Base-by-base conservation (phyloP, 2,113 vertebrate genomes). In the Albula glossodonta region DNA sequence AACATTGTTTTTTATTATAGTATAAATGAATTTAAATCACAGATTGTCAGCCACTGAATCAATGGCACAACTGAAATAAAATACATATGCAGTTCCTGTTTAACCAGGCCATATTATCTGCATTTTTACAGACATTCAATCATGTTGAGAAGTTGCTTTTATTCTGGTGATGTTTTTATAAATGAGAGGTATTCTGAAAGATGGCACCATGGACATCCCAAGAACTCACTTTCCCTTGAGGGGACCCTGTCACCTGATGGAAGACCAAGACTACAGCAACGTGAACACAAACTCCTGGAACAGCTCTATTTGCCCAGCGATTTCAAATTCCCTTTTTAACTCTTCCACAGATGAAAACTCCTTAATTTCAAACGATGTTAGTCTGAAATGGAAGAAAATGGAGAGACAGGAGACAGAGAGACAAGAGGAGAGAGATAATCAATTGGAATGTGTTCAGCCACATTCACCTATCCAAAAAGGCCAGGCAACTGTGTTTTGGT, bases 341-440 rank as follows among this genome's bases (percentile, higher is more conserved):
- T 95, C 95, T 82, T 94, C 93, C 77, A 87, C 63, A 7, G 93
- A 91, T 87, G 94, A 94, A 93, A 92, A 95, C 90, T 96, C 95
- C 93, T 94, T 96, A 89, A 97, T 95, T 95, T 97, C 95, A 92
- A 97, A 97, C 0, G 57, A 88, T 89, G 94, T 88, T 90, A 97
- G 95, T 93, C 96, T 97, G 90, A 78, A 84, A 41, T 41, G 31
- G 31, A 41, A 41, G 31, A 41, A 41, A 41, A 41, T 41, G 31
- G 1, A 92, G 91, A n/a, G 12, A 50, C 51, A 53, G 51, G 48
- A 84, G 53, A 50, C n/a, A 70, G 53, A 84, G 6, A 60, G 25
- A 51, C 48, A 7, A 1, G 74, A 6, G 51, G 41, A 8, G 57
- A 6, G 19, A 84, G 66, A 31, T 51, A 10, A 15, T 53, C n/a